These are phyloP conservation scores for Chiloscyllium punctatum DNA, from an alignment of 2,797 vertebrate species.

Conservation along the genomic window DNA sequence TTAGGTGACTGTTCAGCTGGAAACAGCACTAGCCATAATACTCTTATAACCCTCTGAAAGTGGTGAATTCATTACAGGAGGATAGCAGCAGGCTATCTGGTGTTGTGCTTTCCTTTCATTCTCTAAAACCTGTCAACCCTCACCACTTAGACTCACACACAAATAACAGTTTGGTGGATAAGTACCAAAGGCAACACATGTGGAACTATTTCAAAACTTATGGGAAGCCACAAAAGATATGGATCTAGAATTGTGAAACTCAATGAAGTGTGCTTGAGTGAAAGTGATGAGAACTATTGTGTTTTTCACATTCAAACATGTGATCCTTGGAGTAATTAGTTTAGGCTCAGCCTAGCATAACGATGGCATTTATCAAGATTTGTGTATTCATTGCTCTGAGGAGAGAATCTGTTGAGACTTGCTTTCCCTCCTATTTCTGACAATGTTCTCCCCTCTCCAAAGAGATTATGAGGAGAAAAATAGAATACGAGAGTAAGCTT, in stretches of 20 bases:
- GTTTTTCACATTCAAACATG: background rate
- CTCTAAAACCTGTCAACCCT: background rate
- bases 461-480: too few species aligned
- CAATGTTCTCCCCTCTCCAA: background rate
- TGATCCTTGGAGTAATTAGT: background rate
- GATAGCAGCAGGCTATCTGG: background rate
- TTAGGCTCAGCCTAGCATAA: background rate
- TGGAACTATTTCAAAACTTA: background rate
- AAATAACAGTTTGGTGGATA: background rate
- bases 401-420: background rate
- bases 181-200: background rate
- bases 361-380: background rate
- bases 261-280: too few species aligned
- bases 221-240: background rate
- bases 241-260: background rate
- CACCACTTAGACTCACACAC: background rate
- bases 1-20: background rate
- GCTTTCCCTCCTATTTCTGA: background rate
- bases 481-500: too few species aligned
- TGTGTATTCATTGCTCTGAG: background rate
- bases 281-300: background rate
- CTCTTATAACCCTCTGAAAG: background rate
- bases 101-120: background rate
- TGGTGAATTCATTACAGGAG: background rate
- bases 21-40: background rate